Percentiles rank a stretch among this genome's conserved stretches.
Conservation (phyloP, 2,888 invertebrate genomes). For the Lepidonotus clava region DNA sequence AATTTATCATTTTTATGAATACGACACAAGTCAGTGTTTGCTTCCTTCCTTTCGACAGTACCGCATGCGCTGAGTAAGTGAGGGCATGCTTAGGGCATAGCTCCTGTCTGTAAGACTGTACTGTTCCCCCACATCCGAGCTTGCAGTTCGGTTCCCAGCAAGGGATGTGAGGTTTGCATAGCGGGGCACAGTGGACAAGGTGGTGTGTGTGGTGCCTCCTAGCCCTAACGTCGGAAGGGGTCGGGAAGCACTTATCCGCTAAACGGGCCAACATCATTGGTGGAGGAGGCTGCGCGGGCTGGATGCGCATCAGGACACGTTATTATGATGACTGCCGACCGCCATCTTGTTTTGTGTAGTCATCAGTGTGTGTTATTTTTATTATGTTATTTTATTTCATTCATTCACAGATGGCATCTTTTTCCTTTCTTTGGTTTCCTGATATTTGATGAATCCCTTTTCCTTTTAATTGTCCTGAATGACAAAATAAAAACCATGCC, state of each 20-base stretch:
- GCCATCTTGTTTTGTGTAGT: too few relatives aligned
- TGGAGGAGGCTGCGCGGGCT: conserved; percentile 42
- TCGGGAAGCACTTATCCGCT: conserved; percentile 39
- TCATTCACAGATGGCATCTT: too few relatives aligned
- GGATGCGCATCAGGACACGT: too few relatives aligned
- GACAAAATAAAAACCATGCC: too few relatives aligned
- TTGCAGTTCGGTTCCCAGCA: neutral
- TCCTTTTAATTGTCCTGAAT: too few relatives aligned
- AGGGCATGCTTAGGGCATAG: neutral
- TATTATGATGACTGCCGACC: too few relatives aligned
- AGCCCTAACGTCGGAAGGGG: conserved; percentile 44
- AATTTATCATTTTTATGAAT: neutral
- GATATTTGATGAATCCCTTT: conserved; percentile 41
- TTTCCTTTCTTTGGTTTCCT: too few relatives aligned
- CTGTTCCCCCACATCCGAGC: neutral
- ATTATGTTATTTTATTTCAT: too few relatives aligned
- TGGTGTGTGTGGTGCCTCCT: conserved; percentile 24
- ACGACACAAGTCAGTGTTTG: neutral
- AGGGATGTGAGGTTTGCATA: conserved; percentile 2
- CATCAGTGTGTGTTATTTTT: too few relatives aligned
- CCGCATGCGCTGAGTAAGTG: neutral
- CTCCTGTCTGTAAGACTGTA: neutral
- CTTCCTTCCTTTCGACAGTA: neutral
- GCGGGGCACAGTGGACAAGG: conserved; percentile 8
- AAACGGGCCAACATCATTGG: conserved; percentile 41